Evolutionary conservation across 1,140 invertebrate genomes (phyloP).

Genomic region (Nymphalis io): DNA sequence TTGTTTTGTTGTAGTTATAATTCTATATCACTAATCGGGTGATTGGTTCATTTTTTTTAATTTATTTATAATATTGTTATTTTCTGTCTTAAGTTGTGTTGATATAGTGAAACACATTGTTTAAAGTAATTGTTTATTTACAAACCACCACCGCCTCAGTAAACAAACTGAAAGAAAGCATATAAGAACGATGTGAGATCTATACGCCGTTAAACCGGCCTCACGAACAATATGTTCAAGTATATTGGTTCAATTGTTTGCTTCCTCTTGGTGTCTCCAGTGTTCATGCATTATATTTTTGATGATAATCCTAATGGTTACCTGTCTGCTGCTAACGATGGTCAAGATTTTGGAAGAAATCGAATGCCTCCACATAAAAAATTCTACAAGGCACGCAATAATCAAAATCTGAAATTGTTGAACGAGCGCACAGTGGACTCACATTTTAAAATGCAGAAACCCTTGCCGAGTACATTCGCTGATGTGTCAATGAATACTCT

Average conservation of each 20-base stretch:
- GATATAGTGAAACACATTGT: not conserved
- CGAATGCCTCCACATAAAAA: slow-evolving; percentile 44
- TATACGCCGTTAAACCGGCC: slow-evolving; percentile 36
- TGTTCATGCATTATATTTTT: slow-evolving; percentile 50
- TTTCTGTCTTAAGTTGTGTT: not conserved
- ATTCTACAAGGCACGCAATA: slow-evolving; percentile 44
- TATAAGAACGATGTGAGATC: slow-evolving; percentile 45
- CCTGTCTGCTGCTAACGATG: slow-evolving; percentile 28
- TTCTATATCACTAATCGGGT: too few relatives aligned
- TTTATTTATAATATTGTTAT: too few relatives aligned
- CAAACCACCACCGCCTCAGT: not conserved
- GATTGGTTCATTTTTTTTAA: too few relatives aligned
- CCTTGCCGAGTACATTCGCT: slow-evolving; percentile 24
- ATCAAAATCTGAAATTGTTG: slow-evolving; percentile 45
- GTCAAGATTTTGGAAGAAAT: slow-evolving; percentile 35
- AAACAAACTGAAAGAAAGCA: slow-evolving; percentile 44
- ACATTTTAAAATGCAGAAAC: slow-evolving; percentile 47
- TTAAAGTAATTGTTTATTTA: slow-evolving; percentile 7
- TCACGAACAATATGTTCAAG: slow-evolving; percentile 45
- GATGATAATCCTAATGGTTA: slow-evolving; percentile 51
- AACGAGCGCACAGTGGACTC: slow-evolving; percentile 50
- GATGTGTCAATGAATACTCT: not conserved
- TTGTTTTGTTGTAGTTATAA: too few relatives aligned
- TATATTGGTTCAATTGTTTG: slow-evolving; percentile 40
- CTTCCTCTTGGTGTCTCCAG: slow-evolving; percentile 38